phyloP scores from a whole-genome alignment of 2,113 vertebrate species.

The Psittacus erithacus region DNA sequence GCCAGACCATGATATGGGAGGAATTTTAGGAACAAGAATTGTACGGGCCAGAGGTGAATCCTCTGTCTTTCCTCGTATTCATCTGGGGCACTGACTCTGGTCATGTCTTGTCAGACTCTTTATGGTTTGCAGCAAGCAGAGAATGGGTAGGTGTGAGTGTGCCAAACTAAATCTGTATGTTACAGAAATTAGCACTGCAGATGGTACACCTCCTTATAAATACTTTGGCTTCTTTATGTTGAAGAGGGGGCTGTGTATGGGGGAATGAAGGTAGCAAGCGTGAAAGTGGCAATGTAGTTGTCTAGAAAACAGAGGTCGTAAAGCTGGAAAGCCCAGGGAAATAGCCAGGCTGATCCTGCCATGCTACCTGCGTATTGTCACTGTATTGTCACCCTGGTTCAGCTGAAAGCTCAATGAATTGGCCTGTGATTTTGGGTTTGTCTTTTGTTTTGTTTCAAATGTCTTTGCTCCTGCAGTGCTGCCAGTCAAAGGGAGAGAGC shows the following conservation, averaged over 20 bases:
- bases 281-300: neutral
- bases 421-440: neutral
- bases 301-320: neutral
- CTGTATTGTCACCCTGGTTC: neutral
- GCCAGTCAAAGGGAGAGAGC: neutral
- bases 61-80: neutral
- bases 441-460: neutral
- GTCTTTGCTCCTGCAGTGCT: neutral
- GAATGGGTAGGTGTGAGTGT: neutral
- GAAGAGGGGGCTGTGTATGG: neutral
- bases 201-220: neutral
- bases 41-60: rapidly evolving
- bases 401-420: neutral
- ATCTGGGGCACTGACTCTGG: neutral
- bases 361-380: neutral
- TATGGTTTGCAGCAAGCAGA: neutral
- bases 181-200: neutral
- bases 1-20: neutral
- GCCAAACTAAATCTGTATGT: neutral
- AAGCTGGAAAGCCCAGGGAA: neutral
- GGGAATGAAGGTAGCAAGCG: neutral
- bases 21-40: neutral
- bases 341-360: neutral
- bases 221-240: neutral
- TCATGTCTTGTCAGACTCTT: neutral